Conservation (phyloP, 2,113 vertebrate species). For the Syngnathus scovelli region DNA sequence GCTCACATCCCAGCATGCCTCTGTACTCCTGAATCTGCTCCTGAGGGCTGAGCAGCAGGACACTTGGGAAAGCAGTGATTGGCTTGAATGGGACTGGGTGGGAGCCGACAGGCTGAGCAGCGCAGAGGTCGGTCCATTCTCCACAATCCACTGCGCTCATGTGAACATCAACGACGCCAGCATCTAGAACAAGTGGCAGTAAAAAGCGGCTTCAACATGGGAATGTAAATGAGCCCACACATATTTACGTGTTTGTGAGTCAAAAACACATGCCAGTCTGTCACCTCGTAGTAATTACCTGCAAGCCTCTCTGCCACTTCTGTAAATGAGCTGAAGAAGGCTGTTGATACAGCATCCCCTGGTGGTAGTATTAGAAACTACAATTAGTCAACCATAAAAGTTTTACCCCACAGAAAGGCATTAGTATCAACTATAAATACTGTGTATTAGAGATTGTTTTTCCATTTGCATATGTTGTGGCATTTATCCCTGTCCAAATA, state of each 20-base stretch:
- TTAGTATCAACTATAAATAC: no score
- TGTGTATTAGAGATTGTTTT: no score
- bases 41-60: constrained; percentile 71
- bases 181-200: constrained; percentile 20
- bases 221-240: background rate
- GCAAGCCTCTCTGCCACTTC: constrained; percentile 76
- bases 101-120: constrained; percentile 62
- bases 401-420: background rate
- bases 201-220: background rate
- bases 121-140: constrained; percentile 83
- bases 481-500: no score
- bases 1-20: constrained; percentile 79
- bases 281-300: constrained; percentile 65
- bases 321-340: constrained; percentile 74
- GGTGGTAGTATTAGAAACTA: constrained; percentile 39
- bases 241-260: background rate
- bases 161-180: constrained; percentile 58
- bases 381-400: background rate
- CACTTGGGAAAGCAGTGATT: constrained; percentile 77
- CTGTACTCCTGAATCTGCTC: constrained; percentile 62
- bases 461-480: no score
- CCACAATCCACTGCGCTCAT: constrained; percentile 80
- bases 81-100: constrained; percentile 70
- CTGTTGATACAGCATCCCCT: constrained; percentile 89
- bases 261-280: background rate